phyloP scores from a whole-genome alignment of 92 coral and sea anemone species.

The Porites lobata region DNA sequence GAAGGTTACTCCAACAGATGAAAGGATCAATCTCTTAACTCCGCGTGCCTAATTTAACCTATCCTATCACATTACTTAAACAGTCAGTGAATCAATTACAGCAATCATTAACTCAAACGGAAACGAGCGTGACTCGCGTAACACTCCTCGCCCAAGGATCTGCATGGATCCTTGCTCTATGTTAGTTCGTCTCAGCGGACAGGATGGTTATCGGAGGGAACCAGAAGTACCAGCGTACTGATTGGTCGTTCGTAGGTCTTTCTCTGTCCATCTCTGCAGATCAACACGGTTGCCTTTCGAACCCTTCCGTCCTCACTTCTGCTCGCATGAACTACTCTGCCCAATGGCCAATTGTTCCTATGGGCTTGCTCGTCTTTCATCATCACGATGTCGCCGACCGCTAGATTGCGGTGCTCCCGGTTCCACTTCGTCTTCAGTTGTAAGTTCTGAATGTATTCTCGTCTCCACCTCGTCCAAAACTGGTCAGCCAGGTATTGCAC shows the following conservation, averaged over 20 bases:
- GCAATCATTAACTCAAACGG: too few species aligned
- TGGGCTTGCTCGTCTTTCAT: conserved; percentile 35
- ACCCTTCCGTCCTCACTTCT: conserved; percentile 36
- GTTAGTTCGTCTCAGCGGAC: too few species aligned
- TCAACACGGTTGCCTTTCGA: conserved; percentile 34
- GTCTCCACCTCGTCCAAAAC: too few species aligned
- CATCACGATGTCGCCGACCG: conserved; percentile 39
- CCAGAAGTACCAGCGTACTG: conserved; percentile 2
- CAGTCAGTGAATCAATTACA: too few species aligned
- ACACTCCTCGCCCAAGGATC: neutral
- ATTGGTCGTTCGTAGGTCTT: conserved; percentile 22
- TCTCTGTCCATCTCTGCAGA: conserved; percentile 5
- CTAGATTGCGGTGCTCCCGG: conserved; percentile 12
- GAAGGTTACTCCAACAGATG: too few species aligned
- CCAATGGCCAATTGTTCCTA: conserved; percentile 55
- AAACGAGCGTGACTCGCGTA: neutral
- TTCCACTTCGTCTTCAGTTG: conserved; percentile 39
- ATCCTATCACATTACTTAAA: too few species aligned
- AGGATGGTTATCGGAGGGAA: neutral
- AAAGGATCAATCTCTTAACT: too few species aligned
- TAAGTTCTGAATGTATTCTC: neutral
- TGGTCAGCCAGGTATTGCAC: too few species aligned
- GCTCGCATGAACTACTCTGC: conserved; percentile 29
- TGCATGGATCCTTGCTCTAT: neutral
- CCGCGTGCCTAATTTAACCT: too few species aligned